Evolutionary conservation across 2,888 invertebrate species (phyloP).

Genomic region (Blastobasis lacticolella): DNA sequence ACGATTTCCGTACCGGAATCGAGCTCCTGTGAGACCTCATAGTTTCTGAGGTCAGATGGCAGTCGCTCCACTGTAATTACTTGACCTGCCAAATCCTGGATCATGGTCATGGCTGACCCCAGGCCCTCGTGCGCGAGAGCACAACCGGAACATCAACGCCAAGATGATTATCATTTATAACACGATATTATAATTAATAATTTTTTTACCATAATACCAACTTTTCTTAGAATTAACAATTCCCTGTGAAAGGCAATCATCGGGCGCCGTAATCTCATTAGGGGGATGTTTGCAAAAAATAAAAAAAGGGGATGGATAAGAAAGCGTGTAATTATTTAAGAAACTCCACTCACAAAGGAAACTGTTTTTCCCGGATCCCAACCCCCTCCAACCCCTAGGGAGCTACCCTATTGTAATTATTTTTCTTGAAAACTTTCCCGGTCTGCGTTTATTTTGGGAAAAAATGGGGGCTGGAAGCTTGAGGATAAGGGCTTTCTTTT

Average conservation of each 20-base stretch:
- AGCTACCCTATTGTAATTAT: constrained; percentile 56
- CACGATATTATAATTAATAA: too few relatives aligned
- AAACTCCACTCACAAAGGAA: constrained; percentile 38
- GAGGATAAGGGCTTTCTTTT: too few relatives aligned
- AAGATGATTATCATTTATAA: too few relatives aligned
- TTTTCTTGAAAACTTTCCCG: constrained; percentile 57
- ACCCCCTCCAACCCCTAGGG: constrained; percentile 9
- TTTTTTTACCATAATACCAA: not conserved
- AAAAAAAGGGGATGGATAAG: constrained; percentile 21
- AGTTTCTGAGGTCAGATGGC: too few relatives aligned
- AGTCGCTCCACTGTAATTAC: too few relatives aligned
- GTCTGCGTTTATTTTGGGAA: constrained; percentile 37
- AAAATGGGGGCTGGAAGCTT: constrained; percentile 16
- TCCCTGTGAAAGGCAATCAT: constrained; percentile 44
- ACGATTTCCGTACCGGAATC: too few relatives aligned
- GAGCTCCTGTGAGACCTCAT: too few relatives aligned
- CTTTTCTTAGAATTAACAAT: too few relatives aligned
- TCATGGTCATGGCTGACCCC: too few relatives aligned
- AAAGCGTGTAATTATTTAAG: constrained; percentile 58
- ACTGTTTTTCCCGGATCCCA: constrained; percentile 7
- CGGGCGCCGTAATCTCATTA: constrained; percentile 51
- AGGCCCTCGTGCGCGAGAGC: too few relatives aligned
- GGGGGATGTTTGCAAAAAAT: constrained; percentile 51
- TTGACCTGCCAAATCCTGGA: too few relatives aligned
- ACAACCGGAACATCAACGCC: too few relatives aligned